Percentiles rank a stretch among this genome's conserved stretches.
Conservation (phyloP, 2,888 invertebrate species). For the Rotaria magnacalcarata region DNA sequence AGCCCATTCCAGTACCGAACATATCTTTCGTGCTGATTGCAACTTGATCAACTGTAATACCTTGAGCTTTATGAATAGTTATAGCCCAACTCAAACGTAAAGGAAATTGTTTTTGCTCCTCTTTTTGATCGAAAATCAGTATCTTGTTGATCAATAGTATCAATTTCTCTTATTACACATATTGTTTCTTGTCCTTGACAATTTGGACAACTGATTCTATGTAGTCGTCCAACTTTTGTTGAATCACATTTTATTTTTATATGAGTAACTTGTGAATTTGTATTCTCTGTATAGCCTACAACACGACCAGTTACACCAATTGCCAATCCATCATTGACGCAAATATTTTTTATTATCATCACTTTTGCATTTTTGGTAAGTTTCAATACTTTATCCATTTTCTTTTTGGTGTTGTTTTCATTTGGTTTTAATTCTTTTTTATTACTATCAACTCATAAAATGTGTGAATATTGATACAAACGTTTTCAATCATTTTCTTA, state of each 20-base stretch:
- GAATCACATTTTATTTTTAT: neutral
- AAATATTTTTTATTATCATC: constrained; percentile 31
- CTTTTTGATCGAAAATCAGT: neutral
- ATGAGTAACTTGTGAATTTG: constrained; percentile 73
- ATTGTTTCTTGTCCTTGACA: neutral
- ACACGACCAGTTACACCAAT: constrained; percentile 22
- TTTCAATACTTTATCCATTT: too few species aligned
- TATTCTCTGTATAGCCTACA: constrained; percentile 67
- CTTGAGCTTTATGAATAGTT: constrained; percentile 92
- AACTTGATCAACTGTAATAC: constrained; percentile 85
- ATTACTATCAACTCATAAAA: too few species aligned
- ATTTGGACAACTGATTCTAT: neutral
- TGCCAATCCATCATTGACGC: neutral
- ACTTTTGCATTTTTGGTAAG: too few species aligned
- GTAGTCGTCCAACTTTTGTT: neutral
- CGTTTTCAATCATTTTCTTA: neutral
- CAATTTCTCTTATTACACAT: neutral
- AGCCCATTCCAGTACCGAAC: constrained; percentile 91
- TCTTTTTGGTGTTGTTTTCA: too few species aligned
- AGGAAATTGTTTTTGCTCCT: constrained; percentile 70
- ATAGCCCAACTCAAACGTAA: constrained; percentile 94
- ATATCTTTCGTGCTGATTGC: constrained; percentile 85
- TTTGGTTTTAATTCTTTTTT: too few species aligned
- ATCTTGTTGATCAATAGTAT: neutral
- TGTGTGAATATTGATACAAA: too few species aligned